Evolutionary conservation across 2,797 vertebrate species (phyloP).

Genomic region (Ataeniobius toweri): DNA sequence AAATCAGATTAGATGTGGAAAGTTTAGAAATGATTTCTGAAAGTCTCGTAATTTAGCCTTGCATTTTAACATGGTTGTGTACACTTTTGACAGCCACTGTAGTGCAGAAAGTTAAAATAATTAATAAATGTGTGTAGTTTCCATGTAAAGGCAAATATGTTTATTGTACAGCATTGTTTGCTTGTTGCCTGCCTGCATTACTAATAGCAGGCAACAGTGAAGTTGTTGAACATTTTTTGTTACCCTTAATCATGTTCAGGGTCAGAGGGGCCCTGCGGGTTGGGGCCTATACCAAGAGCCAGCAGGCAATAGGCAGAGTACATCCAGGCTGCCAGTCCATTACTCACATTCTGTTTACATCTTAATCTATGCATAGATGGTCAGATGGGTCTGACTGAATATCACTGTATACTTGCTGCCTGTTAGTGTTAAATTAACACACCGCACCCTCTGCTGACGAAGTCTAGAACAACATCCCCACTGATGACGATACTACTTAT

Average conservation of each 20-base stretch:
- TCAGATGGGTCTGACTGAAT: not conserved
- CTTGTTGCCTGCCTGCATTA: not conserved
- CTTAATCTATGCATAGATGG: not conserved
- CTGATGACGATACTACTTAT: not conserved
- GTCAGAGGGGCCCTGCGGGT: not conserved
- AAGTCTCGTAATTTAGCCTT: not conserved
- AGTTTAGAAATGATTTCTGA: not conserved
- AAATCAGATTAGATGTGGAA: not conserved
- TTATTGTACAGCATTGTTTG: not conserved
- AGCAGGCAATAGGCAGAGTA: not conserved
- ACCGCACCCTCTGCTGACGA: slow-evolving; percentile 48
- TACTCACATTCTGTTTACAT: not conserved
- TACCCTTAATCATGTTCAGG: not conserved
- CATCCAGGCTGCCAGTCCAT: not conserved
- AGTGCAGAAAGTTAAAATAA: not conserved
- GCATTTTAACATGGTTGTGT: not conserved
- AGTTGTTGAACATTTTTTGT: not conserved
- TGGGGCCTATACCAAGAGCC: not conserved
- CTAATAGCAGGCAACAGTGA: not conserved
- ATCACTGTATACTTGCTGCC: not conserved
- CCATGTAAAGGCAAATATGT: not conserved
- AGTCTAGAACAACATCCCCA: slow-evolving; percentile 11
- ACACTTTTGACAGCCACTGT: not conserved
- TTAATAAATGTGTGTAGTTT: not conserved
- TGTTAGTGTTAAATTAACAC: slow-evolving; percentile 1